Base-by-base conservation (phyloP, 2,888 invertebrate species). In the Caenorhabditis sp. region DNA sequence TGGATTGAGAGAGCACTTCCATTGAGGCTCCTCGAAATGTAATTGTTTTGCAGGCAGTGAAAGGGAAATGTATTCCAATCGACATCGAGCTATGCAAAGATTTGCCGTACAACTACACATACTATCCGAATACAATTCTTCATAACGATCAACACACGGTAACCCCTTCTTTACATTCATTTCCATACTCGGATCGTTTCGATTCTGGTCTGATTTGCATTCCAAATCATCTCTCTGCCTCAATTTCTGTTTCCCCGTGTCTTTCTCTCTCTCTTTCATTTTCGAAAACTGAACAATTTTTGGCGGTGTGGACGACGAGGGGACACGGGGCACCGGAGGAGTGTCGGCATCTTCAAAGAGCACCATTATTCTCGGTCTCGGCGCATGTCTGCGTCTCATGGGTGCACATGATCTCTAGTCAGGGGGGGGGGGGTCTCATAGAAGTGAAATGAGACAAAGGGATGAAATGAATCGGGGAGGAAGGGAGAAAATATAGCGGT, bases 51-150 rank as follows among this genome's bases (percentile, higher is more conserved):
- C 85, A 91, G 91, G 84, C 87, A 35, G 76, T 82, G 8, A 86
- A 88, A 70, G 85, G 87, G 16, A 87, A 87, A 80, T 91, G 91
- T 74, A 86, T 87, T 61, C 89, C 89, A 66, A 91, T 91, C 74
- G 87, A 89, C 64, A 87, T 90, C 35, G 82, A 86, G 19, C 59
- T 91, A 64, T 91, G 91, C 81, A 84, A 88, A 80, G 89, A 91
- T 82, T 41, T 82, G n/a, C 89, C 88, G 26, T 89, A 89, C 81
- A 87, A 88, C 75, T 80, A 85, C 61, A 89, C 89, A 24, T 87
- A 83, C 70, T 84, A 72, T 56, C 86, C 86, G 22, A 86, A 85
- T 54, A 75, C 84, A 19, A 76, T 85, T 38, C 75, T 90, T 44
- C 84, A 85, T 26, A 85, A 88, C 49, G 91, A 91, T 81, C 83